Evolutionary conservation across 2,888 invertebrate species (phyloP).

Genomic region (Drosophila anceps): DNA sequence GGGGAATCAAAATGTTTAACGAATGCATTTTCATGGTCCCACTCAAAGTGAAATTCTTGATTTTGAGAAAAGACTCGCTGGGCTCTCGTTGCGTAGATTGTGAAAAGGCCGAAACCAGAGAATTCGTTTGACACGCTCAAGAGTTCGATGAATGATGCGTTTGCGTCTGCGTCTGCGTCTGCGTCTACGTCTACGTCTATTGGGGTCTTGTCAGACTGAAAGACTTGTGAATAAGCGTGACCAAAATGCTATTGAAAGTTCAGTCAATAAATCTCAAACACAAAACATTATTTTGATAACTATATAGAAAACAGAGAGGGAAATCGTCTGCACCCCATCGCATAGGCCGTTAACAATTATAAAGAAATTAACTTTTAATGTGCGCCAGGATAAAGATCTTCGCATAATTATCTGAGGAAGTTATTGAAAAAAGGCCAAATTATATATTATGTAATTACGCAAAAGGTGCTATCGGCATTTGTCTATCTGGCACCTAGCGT

Average conservation of each 20-base stretch:
- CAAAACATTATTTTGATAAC: constrained; percentile 51
- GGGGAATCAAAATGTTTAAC: constrained; percentile 59
- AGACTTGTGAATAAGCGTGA: constrained; percentile 64
- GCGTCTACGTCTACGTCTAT: too few species aligned
- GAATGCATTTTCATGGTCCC: constrained; percentile 82
- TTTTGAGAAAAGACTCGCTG: constrained; percentile 19
- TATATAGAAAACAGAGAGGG: constrained; percentile 27
- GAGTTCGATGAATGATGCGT: constrained; percentile 60
- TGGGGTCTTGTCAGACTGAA: neutral
- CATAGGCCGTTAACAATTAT: constrained; percentile 63
- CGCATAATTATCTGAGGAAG: constrained; percentile 57
- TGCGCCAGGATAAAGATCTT: constrained; percentile 70
- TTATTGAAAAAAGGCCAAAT: constrained; percentile 57
- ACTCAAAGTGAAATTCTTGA: constrained; percentile 72
- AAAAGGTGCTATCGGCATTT: constrained; percentile 72
- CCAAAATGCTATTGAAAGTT: constrained; percentile 68
- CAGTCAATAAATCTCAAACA: constrained; percentile 11
- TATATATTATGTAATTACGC: neutral
- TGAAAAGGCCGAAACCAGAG: constrained; percentile 23
- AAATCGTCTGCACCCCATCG: constrained; percentile 9
- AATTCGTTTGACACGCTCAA: constrained; percentile 58
- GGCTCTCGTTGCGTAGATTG: neutral
- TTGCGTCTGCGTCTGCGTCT: too few species aligned
- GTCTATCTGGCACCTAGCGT: constrained; percentile 71
- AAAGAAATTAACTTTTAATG: constrained; percentile 82